Evolutionary conservation across 2,797 vertebrate genomes (phyloP).

Genomic region (Ambastaia sidthimunki): DNA sequence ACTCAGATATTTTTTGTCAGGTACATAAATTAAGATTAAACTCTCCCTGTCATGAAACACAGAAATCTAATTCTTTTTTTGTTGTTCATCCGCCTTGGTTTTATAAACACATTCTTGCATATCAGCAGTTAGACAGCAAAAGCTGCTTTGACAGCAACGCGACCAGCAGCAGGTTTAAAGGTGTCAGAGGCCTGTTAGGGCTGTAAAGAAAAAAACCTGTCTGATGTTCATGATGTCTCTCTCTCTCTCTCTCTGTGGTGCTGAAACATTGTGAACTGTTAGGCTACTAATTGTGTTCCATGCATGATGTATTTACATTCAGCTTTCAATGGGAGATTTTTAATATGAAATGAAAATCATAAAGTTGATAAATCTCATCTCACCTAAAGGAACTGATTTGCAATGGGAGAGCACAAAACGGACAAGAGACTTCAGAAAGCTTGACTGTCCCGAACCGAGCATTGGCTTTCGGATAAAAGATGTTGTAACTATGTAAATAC

Average conservation of each 20-base stretch:
- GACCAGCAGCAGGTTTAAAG: not conserved
- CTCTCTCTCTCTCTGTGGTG: slow-evolving; percentile 66
- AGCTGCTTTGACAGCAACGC: slow-evolving; percentile 11
- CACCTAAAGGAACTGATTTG: slow-evolving; percentile 46
- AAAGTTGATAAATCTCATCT: slow-evolving; percentile 56
- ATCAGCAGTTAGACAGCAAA: slow-evolving; percentile 9
- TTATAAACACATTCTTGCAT: slow-evolving; percentile 18
- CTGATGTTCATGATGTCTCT: slow-evolving; percentile 13
- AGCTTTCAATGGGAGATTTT: slow-evolving; percentile 54
- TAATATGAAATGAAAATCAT: slow-evolving; percentile 42
- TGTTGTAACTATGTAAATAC: slow-evolving; percentile 80
- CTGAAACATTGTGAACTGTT: slow-evolving; percentile 69
- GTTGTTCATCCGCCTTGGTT: slow-evolving; percentile 19
- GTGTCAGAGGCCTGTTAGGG: slow-evolving; percentile 13
- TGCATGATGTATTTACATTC: slow-evolving; percentile 73
- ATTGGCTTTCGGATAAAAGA: slow-evolving; percentile 48
- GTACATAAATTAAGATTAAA: slow-evolving; percentile 30
- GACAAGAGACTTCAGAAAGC: slow-evolving; percentile 45
- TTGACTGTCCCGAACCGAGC: slow-evolving; percentile 35
- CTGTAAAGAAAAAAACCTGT: not conserved
- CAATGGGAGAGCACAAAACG: slow-evolving; percentile 42
- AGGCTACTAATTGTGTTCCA: slow-evolving; percentile 65
- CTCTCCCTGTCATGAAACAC: slow-evolving; percentile 19
- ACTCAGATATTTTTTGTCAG: slow-evolving; percentile 22
- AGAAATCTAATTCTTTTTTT: slow-evolving; percentile 4